phyloP scores from a whole-genome alignment of 2,888 invertebrate species.

The Drosophila monieri region DNA sequence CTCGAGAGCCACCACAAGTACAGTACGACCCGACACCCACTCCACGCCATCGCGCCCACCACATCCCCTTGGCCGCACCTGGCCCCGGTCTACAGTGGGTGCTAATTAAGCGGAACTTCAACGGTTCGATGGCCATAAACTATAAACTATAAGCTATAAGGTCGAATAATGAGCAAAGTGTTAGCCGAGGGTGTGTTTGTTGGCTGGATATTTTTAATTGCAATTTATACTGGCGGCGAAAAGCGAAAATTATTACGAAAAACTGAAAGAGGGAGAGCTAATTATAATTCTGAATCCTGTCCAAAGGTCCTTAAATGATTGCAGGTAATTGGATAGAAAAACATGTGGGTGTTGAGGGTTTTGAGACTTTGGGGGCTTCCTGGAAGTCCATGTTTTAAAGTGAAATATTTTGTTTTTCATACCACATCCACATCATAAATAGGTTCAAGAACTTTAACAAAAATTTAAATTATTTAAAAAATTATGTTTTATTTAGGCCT shows the following conservation, averaged over 20 bases:
- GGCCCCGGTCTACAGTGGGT: slow-evolving; percentile 28
- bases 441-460: too few species aligned
- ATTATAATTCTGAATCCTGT: slow-evolving; percentile 1
- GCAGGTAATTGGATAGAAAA: not conserved
- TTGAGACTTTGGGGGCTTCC: not conserved
- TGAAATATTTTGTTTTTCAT: too few species aligned
- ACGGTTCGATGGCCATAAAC: slow-evolving; percentile 39
- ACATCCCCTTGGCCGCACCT: not conserved
- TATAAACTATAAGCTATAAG: slow-evolving; percentile 19
- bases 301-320: not conserved
- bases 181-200: not conserved
- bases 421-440: too few species aligned
- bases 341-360: not conserved
- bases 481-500: not conserved
- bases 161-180: slow-evolving; percentile 33
- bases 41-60: slow-evolving; percentile 5
- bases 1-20: slow-evolving; percentile 58
- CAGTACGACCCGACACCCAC: slow-evolving; percentile 36
- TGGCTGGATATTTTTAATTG: slow-evolving; percentile 22
- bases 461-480: too few species aligned
- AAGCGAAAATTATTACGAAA: slow-evolving; percentile 11
- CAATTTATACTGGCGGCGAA: slow-evolving; percentile 19
- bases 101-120: slow-evolving; percentile 37
- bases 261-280: not conserved
- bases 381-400: too few species aligned